Evolutionary conservation across 2,888 invertebrate species (phyloP), one percentile per base, ranked within the genome.

Genomic region (Frankliniella intonsa): DNA sequence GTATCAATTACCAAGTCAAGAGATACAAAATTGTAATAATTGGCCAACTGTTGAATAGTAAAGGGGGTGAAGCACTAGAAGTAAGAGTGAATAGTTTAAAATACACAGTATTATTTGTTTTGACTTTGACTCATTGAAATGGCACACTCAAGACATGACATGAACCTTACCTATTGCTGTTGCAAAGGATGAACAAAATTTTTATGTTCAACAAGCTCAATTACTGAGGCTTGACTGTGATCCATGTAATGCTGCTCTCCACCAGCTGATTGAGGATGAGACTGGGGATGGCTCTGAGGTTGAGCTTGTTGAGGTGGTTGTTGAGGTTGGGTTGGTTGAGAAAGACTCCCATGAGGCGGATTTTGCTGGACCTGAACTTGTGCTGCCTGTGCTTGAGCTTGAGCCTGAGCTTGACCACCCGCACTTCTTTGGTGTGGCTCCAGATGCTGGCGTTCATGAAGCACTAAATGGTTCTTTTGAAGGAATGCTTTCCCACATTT

Each of bases 401-500:
- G 86, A 79, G 81, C 82, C 65, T 83, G 82, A 82, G 86, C 85
- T 85, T 86, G 86, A 81, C 76, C 81, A 62, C 55, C 50, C 80
- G 17, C 83, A 80, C 55, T 83, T 86, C 91, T 90, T 0, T 90
- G 89, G 65, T 91, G 91, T 51, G 91, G 89, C 85, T 93, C 92
- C 92, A 92, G 92, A 88, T 95, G 94, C 86, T 94, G 94, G 82
- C 95, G 90, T 88, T 95, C 94, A 87, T 95, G 95, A 82, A 95
- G 89, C 89, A 94, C 91, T 83, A 95, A 89, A 86, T 95, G 95
- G 87, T 94, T 95, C 89, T 95, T 95, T 88, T 95, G 95, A 90
- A 94, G 94, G 90, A 95, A 95, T 19, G 94, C 94, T 87, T 95
- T 95, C 82, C 94, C 94, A 86, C 95, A 95, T 86, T 94, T 93